phyloP scores from a whole-genome alignment of 2,797 vertebrate genomes.

The Falco novaeseelandiae region DNA sequence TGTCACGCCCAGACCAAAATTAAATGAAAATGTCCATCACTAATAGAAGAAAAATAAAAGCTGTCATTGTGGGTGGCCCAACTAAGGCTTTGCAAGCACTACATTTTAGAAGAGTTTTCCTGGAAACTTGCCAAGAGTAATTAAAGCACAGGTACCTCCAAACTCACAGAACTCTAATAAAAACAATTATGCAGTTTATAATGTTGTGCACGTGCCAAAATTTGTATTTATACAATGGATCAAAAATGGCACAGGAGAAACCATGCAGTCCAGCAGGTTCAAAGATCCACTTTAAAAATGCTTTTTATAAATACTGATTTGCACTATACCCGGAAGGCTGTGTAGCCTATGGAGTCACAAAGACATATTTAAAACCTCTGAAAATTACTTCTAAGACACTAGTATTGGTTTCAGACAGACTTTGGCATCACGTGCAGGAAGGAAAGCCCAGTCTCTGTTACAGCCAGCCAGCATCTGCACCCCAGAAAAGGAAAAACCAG shows the following conservation, averaged over 20 bases:
- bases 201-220: constrained; percentile 52
- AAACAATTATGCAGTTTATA: constrained; percentile 66
- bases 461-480: constrained; percentile 49
- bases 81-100: constrained; percentile 68
- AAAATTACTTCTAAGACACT: constrained; percentile 38
- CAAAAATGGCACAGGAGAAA: constrained; percentile 43
- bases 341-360: constrained; percentile 10
- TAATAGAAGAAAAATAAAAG: constrained; percentile 61
- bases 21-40: constrained; percentile 68
- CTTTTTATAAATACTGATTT: constrained; percentile 31
- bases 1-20: constrained; percentile 39
- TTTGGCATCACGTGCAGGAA: constrained; percentile 23
- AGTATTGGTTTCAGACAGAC: constrained; percentile 43
- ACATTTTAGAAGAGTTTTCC: constrained; percentile 74
- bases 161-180: constrained; percentile 73
- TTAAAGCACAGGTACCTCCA: constrained; percentile 80
- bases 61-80: constrained; percentile 80
- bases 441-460: constrained; percentile 22
- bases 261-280: constrained; percentile 35
- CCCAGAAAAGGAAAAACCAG: constrained; percentile 57
- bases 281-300: constrained; percentile 58
- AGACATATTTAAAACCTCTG: constrained; percentile 28
- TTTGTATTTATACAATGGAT: constrained; percentile 62
- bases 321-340: not conserved
- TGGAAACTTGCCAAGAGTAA: constrained; percentile 75